Conservation (phyloP, 2,888 invertebrate genomes). For the Pollenia griseotomentosa region DNA sequence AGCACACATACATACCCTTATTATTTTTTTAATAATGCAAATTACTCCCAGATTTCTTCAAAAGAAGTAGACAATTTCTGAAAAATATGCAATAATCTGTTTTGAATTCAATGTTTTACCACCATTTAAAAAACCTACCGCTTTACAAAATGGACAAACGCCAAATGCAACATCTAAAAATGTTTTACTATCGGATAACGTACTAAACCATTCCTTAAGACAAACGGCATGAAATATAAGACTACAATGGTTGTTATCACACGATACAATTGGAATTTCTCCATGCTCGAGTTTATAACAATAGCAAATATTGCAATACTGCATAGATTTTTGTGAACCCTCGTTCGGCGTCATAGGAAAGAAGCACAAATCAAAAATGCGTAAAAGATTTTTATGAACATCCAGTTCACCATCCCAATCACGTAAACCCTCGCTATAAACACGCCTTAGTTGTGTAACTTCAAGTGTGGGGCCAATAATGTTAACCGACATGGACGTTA, state of each 20-base stretch:
- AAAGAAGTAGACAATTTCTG: slow-evolving; percentile 84
- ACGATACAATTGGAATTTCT: slow-evolving; percentile 82
- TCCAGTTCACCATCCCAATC: slow-evolving; percentile 82
- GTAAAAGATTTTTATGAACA: slow-evolving; percentile 82
- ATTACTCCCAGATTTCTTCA: slow-evolving; percentile 78
- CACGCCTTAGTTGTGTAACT: slow-evolving; percentile 78
- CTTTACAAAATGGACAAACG: slow-evolving; percentile 83
- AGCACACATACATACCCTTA: slow-evolving; percentile 7
- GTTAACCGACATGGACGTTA: slow-evolving; percentile 79
- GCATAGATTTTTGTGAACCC: slow-evolving; percentile 66
- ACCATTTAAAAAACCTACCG: slow-evolving; percentile 75
- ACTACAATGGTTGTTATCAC: slow-evolving; percentile 82
- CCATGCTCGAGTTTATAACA: slow-evolving; percentile 80
- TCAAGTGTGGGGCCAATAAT: slow-evolving; percentile 83
- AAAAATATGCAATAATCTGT: slow-evolving; percentile 7
- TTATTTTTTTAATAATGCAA: not conserved
- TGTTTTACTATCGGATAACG: slow-evolving; percentile 80
- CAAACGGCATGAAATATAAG: slow-evolving; percentile 82
- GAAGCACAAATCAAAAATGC: slow-evolving; percentile 83
- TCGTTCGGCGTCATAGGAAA: slow-evolving; percentile 80
- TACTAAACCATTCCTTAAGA: slow-evolving; percentile 82
- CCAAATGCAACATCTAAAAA: slow-evolving; percentile 83
- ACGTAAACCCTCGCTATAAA: slow-evolving; percentile 80
- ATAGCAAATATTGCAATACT: slow-evolving; percentile 82
- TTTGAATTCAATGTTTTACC: not conserved